phyloP scores from a whole-genome alignment of 2,888 invertebrate genomes.

The Acronicta alni region DNA sequence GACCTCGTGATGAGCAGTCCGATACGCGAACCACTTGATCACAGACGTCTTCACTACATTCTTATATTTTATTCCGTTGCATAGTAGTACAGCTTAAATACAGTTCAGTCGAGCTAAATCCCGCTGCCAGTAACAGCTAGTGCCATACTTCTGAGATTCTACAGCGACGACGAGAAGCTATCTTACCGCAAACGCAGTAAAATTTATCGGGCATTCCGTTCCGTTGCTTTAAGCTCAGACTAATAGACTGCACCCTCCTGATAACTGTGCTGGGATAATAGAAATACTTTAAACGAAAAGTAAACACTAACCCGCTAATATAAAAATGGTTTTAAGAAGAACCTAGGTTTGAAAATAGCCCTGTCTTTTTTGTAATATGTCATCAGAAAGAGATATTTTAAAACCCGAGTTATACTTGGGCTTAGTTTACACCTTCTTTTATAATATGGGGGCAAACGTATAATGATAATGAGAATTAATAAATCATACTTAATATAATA shows the following conservation, averaged over 20 bases:
- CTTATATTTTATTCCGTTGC: too few species aligned
- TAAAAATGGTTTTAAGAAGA: too few species aligned
- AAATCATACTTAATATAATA: not conserved
- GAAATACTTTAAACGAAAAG: slow-evolving; percentile 17
- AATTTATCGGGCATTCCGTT: slow-evolving; percentile 68
- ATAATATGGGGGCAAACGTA: not conserved
- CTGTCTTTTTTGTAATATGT: too few species aligned
- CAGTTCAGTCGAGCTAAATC: slow-evolving; percentile 64
- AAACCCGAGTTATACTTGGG: not conserved
- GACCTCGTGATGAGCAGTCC: too few species aligned
- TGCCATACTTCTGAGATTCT: slow-evolving; percentile 67
- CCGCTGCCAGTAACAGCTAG: slow-evolving; percentile 62
- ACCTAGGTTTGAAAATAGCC: too few species aligned
- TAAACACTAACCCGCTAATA: slow-evolving; percentile 6
- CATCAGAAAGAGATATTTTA: too few species aligned
- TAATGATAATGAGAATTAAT: not conserved
- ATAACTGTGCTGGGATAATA: slow-evolving; percentile 29
- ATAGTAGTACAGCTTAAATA: slow-evolving; percentile 54
- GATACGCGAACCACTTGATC: too few species aligned
- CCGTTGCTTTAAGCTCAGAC: slow-evolving; percentile 53
- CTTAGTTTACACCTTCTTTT: too few species aligned
- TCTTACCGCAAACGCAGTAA: slow-evolving; percentile 63
- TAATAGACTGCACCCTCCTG: slow-evolving; percentile 40
- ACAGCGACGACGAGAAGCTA: slow-evolving; percentile 52
- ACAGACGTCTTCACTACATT: too few species aligned